Conservation (phyloP, 2,797 vertebrate species). For the Takifugu rubripes region DNA sequence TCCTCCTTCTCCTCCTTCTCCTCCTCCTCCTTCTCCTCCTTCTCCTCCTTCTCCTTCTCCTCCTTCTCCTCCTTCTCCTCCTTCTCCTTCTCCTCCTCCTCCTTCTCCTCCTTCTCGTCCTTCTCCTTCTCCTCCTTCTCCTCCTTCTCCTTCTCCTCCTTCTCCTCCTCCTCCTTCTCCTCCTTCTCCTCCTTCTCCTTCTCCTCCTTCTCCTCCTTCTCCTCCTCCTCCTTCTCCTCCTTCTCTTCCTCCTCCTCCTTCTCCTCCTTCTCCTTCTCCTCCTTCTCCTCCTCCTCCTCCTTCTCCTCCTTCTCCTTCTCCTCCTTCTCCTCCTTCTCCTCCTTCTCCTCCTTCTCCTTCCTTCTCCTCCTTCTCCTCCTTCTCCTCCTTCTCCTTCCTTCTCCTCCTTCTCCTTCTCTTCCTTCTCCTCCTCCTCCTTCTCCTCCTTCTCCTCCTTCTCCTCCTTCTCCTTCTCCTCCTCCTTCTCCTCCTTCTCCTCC, state of each 20-base stretch:
- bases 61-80: slow-evolving; percentile 23
- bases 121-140: slow-evolving; percentile 19
- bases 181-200: background rate
- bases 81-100: slow-evolving; percentile 13
- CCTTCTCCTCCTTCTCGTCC: too few species aligned
- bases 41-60: slow-evolving; percentile 25
- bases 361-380: background rate
- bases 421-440: slow-evolving; percentile 14
- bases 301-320: slow-evolving; percentile 10
- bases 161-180: slow-evolving; percentile 20
- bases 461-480: slow-evolving; percentile 23
- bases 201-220: slow-evolving; percentile 11
- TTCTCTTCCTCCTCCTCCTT: too few species aligned
- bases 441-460: slow-evolving; percentile 9
- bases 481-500: slow-evolving; percentile 28
- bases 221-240: slow-evolving; percentile 30
- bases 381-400: slow-evolving; percentile 14
- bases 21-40: slow-evolving; percentile 31
- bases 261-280: too few species aligned
- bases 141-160: slow-evolving; percentile 22
- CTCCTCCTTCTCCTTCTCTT: slow-evolving; percentile 25
- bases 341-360: too few species aligned
- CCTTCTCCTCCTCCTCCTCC: slow-evolving; percentile 6
- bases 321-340: slow-evolving; percentile 34
- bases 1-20: slow-evolving; percentile 10